Evolutionary conservation across 2,113 vertebrate species (phyloP), one percentile per base, ranked within the genome.

Genomic region (Tylochromis polylepis): DNA sequence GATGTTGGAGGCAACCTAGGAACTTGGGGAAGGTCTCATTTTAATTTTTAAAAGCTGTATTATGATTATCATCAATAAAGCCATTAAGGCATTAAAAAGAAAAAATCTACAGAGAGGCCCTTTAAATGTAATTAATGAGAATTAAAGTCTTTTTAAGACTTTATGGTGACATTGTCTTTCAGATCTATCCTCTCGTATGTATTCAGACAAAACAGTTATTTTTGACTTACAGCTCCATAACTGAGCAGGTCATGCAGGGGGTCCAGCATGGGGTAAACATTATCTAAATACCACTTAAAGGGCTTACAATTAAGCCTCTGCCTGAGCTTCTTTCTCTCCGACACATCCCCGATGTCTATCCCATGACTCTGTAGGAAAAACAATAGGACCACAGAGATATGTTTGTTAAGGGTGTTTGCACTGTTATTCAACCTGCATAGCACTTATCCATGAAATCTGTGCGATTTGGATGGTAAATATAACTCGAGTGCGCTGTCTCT

Each of bases 211-310:
- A 43, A 65, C n/a, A 18, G 18, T 81, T 53, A 14, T 55, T 81
- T 84, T 57, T 65, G 6, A 92, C 95, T 94, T 84, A 96, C 96
- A 36, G 8, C 88, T 85, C 96, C 96, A 14, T 96, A 96, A 20
- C 46, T 88, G 7, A 91, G 2, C 12, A 94, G 6, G 57, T 89
- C n/a, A 2, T 24, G 1, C 14, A 88, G 12, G 7, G 89, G 88
- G 5, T 93, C 81, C 96, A 99, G 96, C 89, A 95, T 85, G 1
- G 98, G 97, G 88, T 98, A 98, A 84, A 99, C 96, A 0, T 99
- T 97, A 86, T 99, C 97, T 91, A 99, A 90, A 88, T 99, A 99
- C 98, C 98, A 99, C 94, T 97, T 96, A 91, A 99, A 99, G 31
- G 97, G 98, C 67, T 98, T 99, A 86, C 98, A 99, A 11, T 98